Evolutionary conservation across 2,797 vertebrate species (phyloP), one percentile per base, ranked within the genome.

Genomic region (Peromyscus eremicus): DNA sequence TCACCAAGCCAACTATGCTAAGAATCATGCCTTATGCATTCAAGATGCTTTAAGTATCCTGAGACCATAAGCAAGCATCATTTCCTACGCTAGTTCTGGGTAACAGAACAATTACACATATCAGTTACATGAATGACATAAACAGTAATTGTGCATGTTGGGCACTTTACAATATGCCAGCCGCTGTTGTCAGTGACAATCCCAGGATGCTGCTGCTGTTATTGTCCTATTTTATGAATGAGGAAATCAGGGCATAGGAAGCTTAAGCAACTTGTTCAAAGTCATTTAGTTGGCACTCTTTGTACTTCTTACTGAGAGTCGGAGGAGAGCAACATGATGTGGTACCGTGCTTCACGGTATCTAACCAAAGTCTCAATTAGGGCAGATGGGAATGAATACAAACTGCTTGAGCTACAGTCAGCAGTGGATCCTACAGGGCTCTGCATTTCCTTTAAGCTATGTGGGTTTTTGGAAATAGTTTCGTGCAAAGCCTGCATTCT

Each of bases 1-100:
- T 66, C 46, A 60, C 23, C 19, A 73, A 92, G 92, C 94, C 84
- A 92, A 92, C 76, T 94, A 43, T 90, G 73, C 55, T 86, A 93
- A 92, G 89, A 88, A 90, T 64, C 37, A 82, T 40, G n/a, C 80
- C 75, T 82, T 86, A 49, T 70, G 4, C 27, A n/a, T 71, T 68
- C 70, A 96, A 96, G 95, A 87, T 71, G n/a, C 92, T 77, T 81
- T 43, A 60, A 88, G 40, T 37, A 27, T 55, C 68, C 52, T 25
- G 55, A 49, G 66, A 10, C 16, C 23, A 46, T 27, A 62, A 32
- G 25, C 55, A 40, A 32, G 13, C 19, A 40, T 80, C 71, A 49
- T 94, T 96, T 94, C 49, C 49, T 79, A n/a, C 5, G 16, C 23
- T 81, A 29, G 17, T 85, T 90, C 66, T 27, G 60, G 27, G 43